These are phyloP conservation scores for Drosophila aff. DNA, from an alignment of 1,140 invertebrate species.

Conservation along the genomic window DNA sequence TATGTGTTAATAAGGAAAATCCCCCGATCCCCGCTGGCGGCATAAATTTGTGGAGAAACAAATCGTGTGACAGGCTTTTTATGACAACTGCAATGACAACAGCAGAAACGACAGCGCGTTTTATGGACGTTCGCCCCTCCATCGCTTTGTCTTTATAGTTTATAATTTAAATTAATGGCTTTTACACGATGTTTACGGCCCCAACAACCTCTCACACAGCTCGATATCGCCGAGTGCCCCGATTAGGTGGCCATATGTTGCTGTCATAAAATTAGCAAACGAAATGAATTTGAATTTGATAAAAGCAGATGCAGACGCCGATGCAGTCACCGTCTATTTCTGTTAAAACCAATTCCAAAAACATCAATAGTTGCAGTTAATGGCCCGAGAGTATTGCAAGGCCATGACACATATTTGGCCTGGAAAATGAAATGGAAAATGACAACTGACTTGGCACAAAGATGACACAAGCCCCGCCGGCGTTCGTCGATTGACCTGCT, in stretches of 20 bases:
- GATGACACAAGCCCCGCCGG: constrained; percentile 6
- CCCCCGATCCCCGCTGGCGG: constrained; percentile 12
- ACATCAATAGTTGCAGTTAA: constrained; percentile 40
- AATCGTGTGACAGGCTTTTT: constrained; percentile 68
- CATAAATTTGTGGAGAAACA: constrained; percentile 56
- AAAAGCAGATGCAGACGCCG: constrained; percentile 24
- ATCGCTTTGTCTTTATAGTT: constrained; percentile 71
- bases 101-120: constrained; percentile 56
- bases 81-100: constrained; percentile 74
- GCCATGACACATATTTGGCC: constrained; percentile 71
- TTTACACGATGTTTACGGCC: constrained; percentile 69
- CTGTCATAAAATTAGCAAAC: constrained; percentile 70
- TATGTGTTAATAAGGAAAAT: constrained; percentile 28
- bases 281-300: constrained; percentile 48
- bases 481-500: constrained; percentile 6
- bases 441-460: constrained; percentile 48
- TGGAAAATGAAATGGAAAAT: constrained; percentile 51
- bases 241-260: constrained; percentile 71
- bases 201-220: constrained; percentile 16
- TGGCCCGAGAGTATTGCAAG: constrained; percentile 24
- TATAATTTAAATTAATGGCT: constrained; percentile 81
- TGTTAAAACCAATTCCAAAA: constrained; percentile 33
- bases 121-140: constrained; percentile 49
- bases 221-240: constrained; percentile 36
- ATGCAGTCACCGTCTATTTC: constrained; percentile 62